Evolutionary conservation across 2,797 vertebrate species (phyloP).

Genomic region (Sebastes miniatus): DNA sequence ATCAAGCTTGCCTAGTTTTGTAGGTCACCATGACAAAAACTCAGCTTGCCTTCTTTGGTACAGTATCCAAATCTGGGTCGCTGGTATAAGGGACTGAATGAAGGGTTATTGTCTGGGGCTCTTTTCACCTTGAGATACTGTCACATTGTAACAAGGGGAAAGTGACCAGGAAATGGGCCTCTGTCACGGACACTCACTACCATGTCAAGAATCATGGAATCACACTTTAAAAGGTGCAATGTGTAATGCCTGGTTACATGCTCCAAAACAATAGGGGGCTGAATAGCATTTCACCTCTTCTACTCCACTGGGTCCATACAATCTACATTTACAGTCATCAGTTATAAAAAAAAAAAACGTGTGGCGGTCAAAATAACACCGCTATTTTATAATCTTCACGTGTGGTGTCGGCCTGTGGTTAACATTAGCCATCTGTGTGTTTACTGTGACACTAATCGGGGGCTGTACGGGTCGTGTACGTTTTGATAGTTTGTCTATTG

Average conservation of each 20-base stretch:
- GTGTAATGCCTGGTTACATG: not conserved
- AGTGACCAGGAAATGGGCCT: slow-evolving; percentile 36
- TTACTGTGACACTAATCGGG: not conserved
- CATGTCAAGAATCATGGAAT: slow-evolving; percentile 13
- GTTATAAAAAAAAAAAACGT: not conserved
- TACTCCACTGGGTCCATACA: not conserved
- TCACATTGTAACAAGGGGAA: slow-evolving; percentile 25
- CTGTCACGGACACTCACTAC: slow-evolving; percentile 8
- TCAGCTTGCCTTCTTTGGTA: slow-evolving; percentile 64
- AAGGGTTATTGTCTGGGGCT: slow-evolving; percentile 65
- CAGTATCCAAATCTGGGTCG: slow-evolving; percentile 78
- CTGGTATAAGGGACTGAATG: slow-evolving; percentile 53
- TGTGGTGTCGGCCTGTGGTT: no score
- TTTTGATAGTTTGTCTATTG: not conserved
- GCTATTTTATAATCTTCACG: no score
- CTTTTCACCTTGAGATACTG: slow-evolving; percentile 73
- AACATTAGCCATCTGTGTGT: not conserved
- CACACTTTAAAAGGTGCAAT: not conserved
- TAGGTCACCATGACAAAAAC: slow-evolving; percentile 82
- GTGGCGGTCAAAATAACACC: no score
- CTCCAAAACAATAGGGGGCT: not conserved
- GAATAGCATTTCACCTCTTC: not conserved
- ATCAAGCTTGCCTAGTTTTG: slow-evolving; percentile 81
- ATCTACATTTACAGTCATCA: not conserved
- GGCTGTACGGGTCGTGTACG: not conserved